Evolutionary conservation across 2,888 invertebrate genomes (phyloP).

Genomic region (Sarcophaga subvicina): DNA sequence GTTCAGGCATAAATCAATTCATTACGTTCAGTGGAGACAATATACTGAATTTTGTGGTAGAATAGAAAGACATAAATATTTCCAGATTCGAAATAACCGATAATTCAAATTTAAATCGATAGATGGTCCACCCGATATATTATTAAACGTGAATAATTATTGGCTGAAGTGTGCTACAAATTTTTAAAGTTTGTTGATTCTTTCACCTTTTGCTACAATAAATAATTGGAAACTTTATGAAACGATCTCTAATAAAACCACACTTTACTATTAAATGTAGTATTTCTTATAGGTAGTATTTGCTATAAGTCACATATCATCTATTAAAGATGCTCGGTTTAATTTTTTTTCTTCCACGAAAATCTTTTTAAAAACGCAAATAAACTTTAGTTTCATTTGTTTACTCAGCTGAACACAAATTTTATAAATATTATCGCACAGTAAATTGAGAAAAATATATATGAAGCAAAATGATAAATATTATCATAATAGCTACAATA

Average conservation of each 20-base stretch:
- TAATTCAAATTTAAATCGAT: too few relatives aligned
- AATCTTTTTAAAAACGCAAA: conserved; percentile 17
- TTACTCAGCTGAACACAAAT: conserved; percentile 30
- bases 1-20: too few relatives aligned
- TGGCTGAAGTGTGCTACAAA: not conserved
- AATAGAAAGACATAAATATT: too few relatives aligned
- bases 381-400: conserved; percentile 41
- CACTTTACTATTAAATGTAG: not conserved
- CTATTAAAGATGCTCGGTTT: conserved; percentile 18
- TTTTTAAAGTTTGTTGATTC: not conserved
- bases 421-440: conserved; percentile 10
- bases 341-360: conserved; percentile 13
- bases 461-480: not conserved
- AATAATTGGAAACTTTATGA: too few relatives aligned
- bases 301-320: not conserved
- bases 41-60: too few relatives aligned
- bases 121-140: too few relatives aligned
- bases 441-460: not conserved
- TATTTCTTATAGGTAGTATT: not conserved
- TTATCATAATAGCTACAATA: not conserved
- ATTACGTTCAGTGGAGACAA: too few relatives aligned
- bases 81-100: too few relatives aligned
- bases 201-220: too few relatives aligned
- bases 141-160: too few relatives aligned
- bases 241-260: too few relatives aligned